These are phyloP conservation scores for Pristionchus fissidentatus DNA, from an alignment of 2,888 invertebrate genomes.

Conservation along the genomic window DNA sequence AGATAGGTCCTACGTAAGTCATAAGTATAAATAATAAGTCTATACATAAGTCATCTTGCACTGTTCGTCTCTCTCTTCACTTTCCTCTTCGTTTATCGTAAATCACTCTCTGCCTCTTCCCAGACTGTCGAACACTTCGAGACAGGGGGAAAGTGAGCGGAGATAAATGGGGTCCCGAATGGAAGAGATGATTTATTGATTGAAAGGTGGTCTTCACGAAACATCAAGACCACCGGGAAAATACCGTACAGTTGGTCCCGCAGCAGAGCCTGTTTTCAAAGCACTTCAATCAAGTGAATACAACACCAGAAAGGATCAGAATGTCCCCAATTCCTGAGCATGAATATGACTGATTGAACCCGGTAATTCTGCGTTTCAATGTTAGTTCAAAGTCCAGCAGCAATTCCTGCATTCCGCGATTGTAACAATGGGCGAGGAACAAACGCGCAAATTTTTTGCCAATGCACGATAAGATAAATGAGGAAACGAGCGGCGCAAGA, in stretches of 20 bases:
- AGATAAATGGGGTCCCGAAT: not conserved
- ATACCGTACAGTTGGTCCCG: not conserved
- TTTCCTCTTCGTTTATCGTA: conserved; percentile 20
- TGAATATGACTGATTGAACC: not conserved
- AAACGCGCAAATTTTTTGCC: not conserved
- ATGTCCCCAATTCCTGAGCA: not conserved
- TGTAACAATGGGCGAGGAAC: no score
- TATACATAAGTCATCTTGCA: not conserved
- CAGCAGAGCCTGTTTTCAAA: not conserved
- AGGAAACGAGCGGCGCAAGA: not conserved
- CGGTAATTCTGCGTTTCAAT: no score
- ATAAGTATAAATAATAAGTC: not conserved
- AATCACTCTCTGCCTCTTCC: conserved; percentile 13
- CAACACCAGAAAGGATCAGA: no score
- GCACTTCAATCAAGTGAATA: not conserved
- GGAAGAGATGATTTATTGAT: not conserved
- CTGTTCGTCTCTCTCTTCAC: not conserved
- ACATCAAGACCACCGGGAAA: not conserved
- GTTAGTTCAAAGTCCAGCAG: no score
- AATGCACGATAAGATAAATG: not conserved
- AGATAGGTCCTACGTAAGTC: not conserved
- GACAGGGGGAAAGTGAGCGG: not conserved
- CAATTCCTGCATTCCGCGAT: no score
- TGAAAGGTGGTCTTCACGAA: not conserved
- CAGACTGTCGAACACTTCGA: not conserved